Conservation (phyloP, 2,797 vertebrate species). For the Setipinna tenuifilis region DNA sequence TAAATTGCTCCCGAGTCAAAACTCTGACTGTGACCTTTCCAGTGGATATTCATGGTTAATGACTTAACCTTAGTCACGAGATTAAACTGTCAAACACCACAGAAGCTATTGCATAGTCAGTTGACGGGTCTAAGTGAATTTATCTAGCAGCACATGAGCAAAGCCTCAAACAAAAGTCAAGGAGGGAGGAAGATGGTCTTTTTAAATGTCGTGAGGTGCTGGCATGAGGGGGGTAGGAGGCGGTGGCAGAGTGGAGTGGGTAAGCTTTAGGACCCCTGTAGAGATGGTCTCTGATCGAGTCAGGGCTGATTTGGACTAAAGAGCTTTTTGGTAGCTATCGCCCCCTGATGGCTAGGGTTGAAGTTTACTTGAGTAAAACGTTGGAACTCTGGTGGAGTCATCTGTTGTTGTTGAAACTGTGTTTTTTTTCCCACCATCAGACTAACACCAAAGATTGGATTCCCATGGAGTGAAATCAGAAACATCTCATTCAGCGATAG, state of each 20-base stretch:
- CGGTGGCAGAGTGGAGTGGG: neutral
- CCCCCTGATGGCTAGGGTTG: slow-evolving; percentile 34
- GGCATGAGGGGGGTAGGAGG: neutral
- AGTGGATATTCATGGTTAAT: slow-evolving; percentile 3
- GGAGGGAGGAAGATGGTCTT: neutral
- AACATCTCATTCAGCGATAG: slow-evolving; percentile 99
- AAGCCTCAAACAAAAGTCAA: slow-evolving; percentile 10
- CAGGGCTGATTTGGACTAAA: neutral
- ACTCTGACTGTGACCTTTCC: neutral
- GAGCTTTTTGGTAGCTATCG: neutral
- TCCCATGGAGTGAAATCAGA: slow-evolving; percentile 98
- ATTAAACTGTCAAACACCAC: slow-evolving; percentile 13
- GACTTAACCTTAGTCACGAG: neutral
- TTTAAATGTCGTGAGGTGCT: neutral
- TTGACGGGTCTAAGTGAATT: neutral
- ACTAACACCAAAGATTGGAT: slow-evolving; percentile 97
- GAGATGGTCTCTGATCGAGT: neutral
- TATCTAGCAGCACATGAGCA: neutral
- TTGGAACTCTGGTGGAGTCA: neutral
- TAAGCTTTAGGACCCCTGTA: neutral
- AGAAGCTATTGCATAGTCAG: neutral
- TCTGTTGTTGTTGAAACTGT: neutral
- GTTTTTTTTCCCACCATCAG: slow-evolving; percentile 68
- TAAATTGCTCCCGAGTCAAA: neutral
- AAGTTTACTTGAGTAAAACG: neutral